A percentile compares a stretch with the other conserved stretches of the same genome.
phyloP scores from a whole-genome alignment of 2,113 vertebrate species.

The Ailurus styani region DNA sequence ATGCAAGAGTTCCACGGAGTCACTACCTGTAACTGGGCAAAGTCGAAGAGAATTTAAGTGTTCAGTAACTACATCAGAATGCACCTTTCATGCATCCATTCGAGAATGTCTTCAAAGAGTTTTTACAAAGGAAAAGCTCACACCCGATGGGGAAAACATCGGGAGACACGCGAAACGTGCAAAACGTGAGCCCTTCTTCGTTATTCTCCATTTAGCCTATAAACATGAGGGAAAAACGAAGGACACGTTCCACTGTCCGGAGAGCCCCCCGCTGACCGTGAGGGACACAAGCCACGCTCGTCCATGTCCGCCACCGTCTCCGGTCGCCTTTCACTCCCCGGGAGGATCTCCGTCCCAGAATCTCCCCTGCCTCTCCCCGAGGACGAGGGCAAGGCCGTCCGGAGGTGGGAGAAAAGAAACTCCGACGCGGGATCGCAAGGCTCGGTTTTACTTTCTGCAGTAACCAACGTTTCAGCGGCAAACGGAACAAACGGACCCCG shows the following conservation, averaged over 20 bases:
- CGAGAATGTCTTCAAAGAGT: background rate
- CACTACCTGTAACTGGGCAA: background rate
- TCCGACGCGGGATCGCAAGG: background rate
- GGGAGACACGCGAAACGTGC: background rate
- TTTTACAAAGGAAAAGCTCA: background rate
- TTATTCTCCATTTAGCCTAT: background rate
- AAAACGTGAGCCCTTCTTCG: background rate
- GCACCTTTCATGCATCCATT: background rate
- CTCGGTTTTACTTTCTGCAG: conserved; percentile 20
- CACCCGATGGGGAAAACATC: background rate
- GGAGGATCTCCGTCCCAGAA: background rate
- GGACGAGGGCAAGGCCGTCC: background rate
- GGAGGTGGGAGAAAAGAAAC: background rate
- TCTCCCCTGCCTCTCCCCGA: background rate
- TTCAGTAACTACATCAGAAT: background rate
- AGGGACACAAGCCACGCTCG: background rate
- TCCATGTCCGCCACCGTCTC: background rate
- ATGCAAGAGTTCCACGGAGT: too few species aligned
- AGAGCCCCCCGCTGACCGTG: background rate
- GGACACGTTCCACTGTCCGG: background rate
- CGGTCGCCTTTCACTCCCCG: background rate
- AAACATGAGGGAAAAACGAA: background rate
- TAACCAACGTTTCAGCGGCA: background rate
- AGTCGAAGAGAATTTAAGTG: background rate
- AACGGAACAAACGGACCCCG: background rate